Evolutionary conservation across 1,140 invertebrate genomes (phyloP).

Genomic region (Caerostris extrusa): DNA sequence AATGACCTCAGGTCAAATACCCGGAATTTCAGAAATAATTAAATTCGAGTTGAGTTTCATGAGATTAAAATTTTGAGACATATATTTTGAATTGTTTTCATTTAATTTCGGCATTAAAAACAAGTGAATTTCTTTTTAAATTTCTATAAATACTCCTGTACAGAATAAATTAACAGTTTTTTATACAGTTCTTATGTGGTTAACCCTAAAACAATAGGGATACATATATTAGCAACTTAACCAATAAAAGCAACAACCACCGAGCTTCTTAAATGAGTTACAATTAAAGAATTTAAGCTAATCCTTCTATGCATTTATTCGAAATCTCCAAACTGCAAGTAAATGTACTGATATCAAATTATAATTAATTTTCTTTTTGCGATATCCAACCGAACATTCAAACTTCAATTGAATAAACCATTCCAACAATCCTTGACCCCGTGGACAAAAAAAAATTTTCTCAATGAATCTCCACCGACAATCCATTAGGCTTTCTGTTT

Average conservation of each 20-base stretch:
- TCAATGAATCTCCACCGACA: conserved; percentile 1
- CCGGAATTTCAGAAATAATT: no score
- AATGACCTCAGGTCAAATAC: no score
- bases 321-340: background rate
- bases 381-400: background rate
- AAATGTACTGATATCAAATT: background rate
- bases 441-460: background rate
- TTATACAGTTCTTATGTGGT: no score
- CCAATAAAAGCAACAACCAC: background rate
- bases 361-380: conserved; percentile 12
- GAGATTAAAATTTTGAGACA: no score
- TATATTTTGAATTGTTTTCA: no score
- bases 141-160: no score
- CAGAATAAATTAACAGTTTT: no score
- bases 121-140: no score
- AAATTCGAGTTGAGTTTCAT: no score
- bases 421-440: background rate
- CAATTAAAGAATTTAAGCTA: background rate
- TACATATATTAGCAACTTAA: no score
- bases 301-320: background rate
- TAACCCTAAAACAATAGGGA: no score
- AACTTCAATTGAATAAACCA: conserved; percentile 6
- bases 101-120: no score
- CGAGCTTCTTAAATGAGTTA: background rate
- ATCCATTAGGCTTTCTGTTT: conserved; percentile 13